Evolutionary conservation across 1,140 invertebrate species (phyloP).

Genomic region (Sarcophaga bullata): DNA sequence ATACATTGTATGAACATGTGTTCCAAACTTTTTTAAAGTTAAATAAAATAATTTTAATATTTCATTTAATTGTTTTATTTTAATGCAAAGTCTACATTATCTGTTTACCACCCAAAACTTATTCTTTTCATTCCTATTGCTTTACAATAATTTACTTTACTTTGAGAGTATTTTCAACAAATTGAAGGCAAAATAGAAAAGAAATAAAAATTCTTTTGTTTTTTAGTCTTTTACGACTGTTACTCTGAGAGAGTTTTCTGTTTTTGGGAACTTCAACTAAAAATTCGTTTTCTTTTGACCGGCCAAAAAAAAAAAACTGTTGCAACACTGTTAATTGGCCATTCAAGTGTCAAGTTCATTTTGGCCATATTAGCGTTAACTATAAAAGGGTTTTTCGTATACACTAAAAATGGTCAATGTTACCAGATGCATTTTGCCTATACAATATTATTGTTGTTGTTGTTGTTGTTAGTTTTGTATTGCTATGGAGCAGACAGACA

Average conservation of each 20-base stretch:
- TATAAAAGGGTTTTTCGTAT: conserved; percentile 59
- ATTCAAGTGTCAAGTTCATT: conserved; percentile 66
- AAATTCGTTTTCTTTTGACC: conserved; percentile 40
- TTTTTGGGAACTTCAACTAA: not conserved
- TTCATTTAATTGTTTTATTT: conserved; percentile 10
- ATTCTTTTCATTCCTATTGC: not conserved
- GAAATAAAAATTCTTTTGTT: too few relatives aligned
- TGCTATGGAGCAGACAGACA: not conserved
- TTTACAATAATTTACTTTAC: too few relatives aligned
- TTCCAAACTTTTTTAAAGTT: not conserved
- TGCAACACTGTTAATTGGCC: conserved; percentile 60
- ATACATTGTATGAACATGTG: not conserved
- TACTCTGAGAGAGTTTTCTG: not conserved
- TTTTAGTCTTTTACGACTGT: not conserved
- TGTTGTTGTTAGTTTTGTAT: not conserved
- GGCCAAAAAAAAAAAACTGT: too few relatives aligned
- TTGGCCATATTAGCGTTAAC: conserved; percentile 65
- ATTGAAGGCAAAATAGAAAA: too few relatives aligned
- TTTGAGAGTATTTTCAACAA: too few relatives aligned
- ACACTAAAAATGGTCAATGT: conserved; percentile 35
- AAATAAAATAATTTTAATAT: conserved; percentile 2
- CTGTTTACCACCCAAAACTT: conserved; percentile 10
- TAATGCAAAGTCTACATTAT: not conserved
- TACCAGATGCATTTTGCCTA: conserved; percentile 27
- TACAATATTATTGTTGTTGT: not conserved